Percentiles rank a stretch among this genome's conserved stretches.
Conservation (phyloP, 2,888 invertebrate species). For the Aporophyla nigra region DNA sequence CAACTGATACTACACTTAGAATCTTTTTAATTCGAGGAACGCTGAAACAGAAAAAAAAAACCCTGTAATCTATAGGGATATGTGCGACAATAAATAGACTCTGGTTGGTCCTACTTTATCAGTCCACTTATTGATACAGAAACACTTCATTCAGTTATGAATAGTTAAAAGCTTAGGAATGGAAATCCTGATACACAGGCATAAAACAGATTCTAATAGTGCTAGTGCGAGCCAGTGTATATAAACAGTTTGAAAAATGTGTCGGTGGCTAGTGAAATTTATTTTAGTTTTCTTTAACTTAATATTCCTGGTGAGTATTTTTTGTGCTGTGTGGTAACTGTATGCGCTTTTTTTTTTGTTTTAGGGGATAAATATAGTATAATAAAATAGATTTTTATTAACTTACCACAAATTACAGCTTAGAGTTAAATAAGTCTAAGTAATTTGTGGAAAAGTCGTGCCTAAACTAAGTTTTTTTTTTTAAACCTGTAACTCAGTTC, state of each 20-base stretch:
- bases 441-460: too few relatives aligned
- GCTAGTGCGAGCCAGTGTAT: constrained; percentile 1
- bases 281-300: constrained; percentile 35
- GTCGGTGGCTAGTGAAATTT: constrained; percentile 40
- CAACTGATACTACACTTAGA: background rate
- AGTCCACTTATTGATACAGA: constrained; percentile 37
- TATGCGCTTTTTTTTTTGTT: background rate
- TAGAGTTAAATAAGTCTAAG: too few relatives aligned
- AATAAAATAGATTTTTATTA: too few relatives aligned
- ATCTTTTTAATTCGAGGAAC: background rate
- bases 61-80: constrained; percentile 17
- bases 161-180: constrained; percentile 31
- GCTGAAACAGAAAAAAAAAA: constrained; percentile 1
- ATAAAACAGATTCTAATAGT: background rate
- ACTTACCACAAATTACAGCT: too few relatives aligned
- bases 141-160: constrained; percentile 30
- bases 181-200: constrained; percentile 5
- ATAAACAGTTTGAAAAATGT: constrained; percentile 32
- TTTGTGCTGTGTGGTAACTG: background rate
- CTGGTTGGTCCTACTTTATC: constrained; percentile 29
- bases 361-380: too few relatives aligned
- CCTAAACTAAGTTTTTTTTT: too few relatives aligned
- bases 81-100: constrained; percentile 14
- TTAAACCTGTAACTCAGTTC: too few relatives aligned
- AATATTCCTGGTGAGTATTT: constrained; percentile 34